Percentiles rank a stretch among this genome's conserved stretches.
phyloP scores from a whole-genome alignment of 2,113 vertebrate genomes.

The Cepphus grylle region DNA sequence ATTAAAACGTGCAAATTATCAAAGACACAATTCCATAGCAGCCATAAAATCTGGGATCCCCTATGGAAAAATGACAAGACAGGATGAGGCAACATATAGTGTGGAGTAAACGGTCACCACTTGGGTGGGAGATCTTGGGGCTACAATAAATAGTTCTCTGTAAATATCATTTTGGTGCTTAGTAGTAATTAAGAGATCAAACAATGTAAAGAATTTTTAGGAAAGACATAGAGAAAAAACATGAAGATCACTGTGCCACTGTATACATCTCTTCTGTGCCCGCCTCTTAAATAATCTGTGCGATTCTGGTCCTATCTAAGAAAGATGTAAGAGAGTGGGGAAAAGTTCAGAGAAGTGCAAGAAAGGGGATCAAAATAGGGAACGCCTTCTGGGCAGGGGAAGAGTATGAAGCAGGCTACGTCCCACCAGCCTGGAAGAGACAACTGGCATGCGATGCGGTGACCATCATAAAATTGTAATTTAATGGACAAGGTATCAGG shows the following conservation, averaged over 20 bases:
- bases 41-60: neutral
- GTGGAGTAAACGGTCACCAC: neutral
- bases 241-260: neutral
- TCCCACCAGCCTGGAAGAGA: neutral
- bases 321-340: neutral
- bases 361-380: neutral
- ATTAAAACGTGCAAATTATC: neutral
- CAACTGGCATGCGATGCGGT: fast-evolving
- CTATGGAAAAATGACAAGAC: neutral
- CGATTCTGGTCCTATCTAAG: neutral
- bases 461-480: neutral
- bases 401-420: neutral
- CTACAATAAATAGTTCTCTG: neutral
- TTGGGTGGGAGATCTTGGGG: neutral
- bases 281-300: neutral
- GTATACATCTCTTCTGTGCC: neutral
- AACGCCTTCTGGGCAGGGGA: neutral
- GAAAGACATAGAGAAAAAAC: neutral
- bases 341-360: neutral
- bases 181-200: neutral
- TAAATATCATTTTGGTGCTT: neutral
- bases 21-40: neutral
- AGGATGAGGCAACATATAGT: fast-evolving
- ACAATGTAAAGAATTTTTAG: neutral
- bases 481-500: neutral